Percentiles rank a stretch among this genome's conserved stretches.
These are phyloP conservation scores for Tortricodes alternella DNA, from an alignment of 2,888 invertebrate species.

Conservation along the genomic window DNA sequence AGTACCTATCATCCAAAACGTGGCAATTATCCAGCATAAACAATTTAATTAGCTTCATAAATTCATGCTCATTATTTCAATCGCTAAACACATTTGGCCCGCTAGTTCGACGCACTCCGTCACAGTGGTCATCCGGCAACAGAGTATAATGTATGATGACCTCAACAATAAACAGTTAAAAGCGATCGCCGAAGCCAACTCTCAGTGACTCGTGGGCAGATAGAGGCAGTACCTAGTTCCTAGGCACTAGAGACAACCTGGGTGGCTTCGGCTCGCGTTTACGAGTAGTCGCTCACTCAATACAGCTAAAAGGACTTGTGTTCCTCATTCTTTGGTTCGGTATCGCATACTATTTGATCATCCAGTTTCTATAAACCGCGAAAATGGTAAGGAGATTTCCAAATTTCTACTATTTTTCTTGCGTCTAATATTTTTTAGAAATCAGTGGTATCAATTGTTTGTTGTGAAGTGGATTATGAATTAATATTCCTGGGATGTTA, in stretches of 20 bases:
- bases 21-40: constrained; percentile 2
- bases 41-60: neutral
- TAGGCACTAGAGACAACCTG: constrained; percentile 62
- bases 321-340: constrained; percentile 67
- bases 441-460: constrained; percentile 19
- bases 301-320: constrained; percentile 75
- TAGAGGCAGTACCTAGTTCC: constrained; percentile 47
- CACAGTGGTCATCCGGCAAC: constrained; percentile 49
- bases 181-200: constrained; percentile 55
- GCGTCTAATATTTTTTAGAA: no score
- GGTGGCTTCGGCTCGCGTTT: constrained; percentile 65
- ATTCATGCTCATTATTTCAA: neutral
- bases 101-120: constrained; percentile 37
- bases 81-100: constrained; percentile 47
- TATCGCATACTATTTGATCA: constrained; percentile 63
- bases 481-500: neutral
- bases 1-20: neutral
- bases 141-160: constrained; percentile 55
- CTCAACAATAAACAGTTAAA: constrained; percentile 68
- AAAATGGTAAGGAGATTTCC: constrained; percentile 58
- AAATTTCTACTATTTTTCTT: no score
- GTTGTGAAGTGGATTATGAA: constrained; percentile 31
- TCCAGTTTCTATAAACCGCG: constrained; percentile 53
- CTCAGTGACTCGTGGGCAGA: constrained; percentile 47
- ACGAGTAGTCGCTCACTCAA: constrained; percentile 70